These are phyloP conservation scores for Tachina grossa DNA, from an alignment of 2,888 invertebrate genomes.

Conservation along the genomic window DNA sequence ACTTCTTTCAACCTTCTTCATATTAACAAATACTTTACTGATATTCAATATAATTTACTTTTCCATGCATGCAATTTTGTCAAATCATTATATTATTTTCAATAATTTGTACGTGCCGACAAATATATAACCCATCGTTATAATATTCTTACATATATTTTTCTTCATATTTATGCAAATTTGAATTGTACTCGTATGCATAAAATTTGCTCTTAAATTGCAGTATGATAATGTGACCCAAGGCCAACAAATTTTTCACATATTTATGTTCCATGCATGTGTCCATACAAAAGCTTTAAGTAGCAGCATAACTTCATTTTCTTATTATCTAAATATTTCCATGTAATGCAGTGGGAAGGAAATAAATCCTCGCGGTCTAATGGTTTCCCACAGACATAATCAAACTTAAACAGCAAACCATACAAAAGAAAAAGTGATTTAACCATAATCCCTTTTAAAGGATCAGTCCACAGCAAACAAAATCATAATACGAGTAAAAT, in stretches of 20 bases:
- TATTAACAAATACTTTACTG: no score
- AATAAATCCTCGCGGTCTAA: slow-evolving; percentile 44
- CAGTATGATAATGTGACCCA: slow-evolving; percentile 1
- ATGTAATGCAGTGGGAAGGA: not conserved
- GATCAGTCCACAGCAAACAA: slow-evolving; percentile 22
- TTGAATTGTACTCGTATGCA: no score
- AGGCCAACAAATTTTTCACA: not conserved
- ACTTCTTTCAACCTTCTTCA: no score
- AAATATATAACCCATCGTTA: no score
- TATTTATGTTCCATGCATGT: slow-evolving; percentile 1
- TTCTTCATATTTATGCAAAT: no score
- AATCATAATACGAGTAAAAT: slow-evolving; percentile 11
- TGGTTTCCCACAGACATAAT: slow-evolving; percentile 35
- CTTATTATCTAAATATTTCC: slow-evolving; percentile 35
- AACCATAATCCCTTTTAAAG: slow-evolving; percentile 38
- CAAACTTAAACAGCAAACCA: slow-evolving; percentile 18
- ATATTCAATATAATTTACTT: no score
- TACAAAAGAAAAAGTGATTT: slow-evolving; percentile 32
- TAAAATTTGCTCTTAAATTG: not conserved
- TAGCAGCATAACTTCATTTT: slow-evolving; percentile 4
- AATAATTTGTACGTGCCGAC: no score
- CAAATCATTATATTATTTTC: no score
- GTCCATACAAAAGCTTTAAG: not conserved
- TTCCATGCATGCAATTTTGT: no score
- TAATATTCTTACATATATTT: no score